Evolutionary conservation across 2,113 vertebrate genomes (phyloP).

Genomic region (Saiga tatarica): DNA sequence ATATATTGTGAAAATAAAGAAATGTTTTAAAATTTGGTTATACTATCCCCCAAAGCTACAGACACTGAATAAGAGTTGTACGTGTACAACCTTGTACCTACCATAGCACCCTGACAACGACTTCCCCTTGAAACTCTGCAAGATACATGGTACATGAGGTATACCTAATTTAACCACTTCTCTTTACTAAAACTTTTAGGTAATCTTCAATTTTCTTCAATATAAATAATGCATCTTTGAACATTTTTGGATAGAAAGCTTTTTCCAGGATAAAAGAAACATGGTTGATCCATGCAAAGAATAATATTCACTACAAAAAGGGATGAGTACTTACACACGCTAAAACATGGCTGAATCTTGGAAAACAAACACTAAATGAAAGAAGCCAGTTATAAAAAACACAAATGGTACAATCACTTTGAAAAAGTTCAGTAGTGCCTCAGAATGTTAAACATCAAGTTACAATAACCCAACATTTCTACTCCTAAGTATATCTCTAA

Average conservation of each 20-base stretch:
- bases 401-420: neutral
- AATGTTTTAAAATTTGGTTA: neutral
- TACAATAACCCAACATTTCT: neutral
- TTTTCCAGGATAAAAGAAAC: neutral
- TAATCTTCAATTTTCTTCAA: neutral
- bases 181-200: neutral
- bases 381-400: neutral
- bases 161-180: neutral
- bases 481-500: neutral
- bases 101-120: neutral
- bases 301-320: neutral
- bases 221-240: neutral
- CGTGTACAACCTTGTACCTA: neutral
- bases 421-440: neutral
- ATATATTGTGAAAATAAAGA: neutral
- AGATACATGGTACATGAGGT: neutral
- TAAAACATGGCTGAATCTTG: neutral
- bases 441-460: neutral
- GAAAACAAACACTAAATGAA: neutral
- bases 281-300: neutral
- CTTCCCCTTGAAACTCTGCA: neutral
- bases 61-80: neutral
- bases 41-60: neutral
- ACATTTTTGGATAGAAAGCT: neutral
- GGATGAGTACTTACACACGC: neutral